Conservation (phyloP, 2,888 invertebrate genomes). For the Melanotus villosus region DNA sequence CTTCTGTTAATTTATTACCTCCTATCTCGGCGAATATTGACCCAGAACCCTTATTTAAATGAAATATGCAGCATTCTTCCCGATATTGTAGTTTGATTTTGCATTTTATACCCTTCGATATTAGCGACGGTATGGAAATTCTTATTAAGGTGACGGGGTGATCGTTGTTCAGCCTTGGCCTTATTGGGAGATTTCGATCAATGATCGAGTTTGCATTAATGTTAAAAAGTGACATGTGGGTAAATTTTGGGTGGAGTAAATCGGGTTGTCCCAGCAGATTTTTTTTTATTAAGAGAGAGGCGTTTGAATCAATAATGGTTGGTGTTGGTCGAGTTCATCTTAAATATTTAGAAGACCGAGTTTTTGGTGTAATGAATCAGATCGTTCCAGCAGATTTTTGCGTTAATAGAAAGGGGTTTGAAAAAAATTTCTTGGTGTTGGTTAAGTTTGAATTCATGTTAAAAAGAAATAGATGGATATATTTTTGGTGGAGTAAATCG, state of each 20-base stretch:
- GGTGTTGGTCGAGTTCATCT: too few species aligned
- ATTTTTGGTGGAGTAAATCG: too few species aligned
- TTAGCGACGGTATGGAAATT: not conserved
- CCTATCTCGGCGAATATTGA: conserved; percentile 6
- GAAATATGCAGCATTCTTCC: not conserved
- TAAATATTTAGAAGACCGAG: too few species aligned
- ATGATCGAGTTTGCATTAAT: not conserved
- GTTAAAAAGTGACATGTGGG: not conserved
- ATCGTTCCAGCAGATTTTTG: too few species aligned
- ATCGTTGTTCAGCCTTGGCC: not conserved
- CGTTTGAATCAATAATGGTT: too few species aligned
- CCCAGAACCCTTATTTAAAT: not conserved
- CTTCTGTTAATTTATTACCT: conserved; percentile 3
- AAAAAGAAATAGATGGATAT: too few species aligned
- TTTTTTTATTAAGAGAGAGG: too few species aligned
- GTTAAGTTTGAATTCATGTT: too few species aligned
- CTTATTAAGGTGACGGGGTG: not conserved
- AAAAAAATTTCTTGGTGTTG: too few species aligned
- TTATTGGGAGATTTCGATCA: not conserved
- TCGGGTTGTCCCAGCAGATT: not conserved
- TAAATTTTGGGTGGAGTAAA: not conserved
- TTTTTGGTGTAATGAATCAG: too few species aligned
- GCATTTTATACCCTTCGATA: not conserved
- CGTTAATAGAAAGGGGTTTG: too few species aligned
- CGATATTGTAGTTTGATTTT: not conserved